Conservation (phyloP, 92 coral and sea anemone species). For the Porites evermanni region DNA sequence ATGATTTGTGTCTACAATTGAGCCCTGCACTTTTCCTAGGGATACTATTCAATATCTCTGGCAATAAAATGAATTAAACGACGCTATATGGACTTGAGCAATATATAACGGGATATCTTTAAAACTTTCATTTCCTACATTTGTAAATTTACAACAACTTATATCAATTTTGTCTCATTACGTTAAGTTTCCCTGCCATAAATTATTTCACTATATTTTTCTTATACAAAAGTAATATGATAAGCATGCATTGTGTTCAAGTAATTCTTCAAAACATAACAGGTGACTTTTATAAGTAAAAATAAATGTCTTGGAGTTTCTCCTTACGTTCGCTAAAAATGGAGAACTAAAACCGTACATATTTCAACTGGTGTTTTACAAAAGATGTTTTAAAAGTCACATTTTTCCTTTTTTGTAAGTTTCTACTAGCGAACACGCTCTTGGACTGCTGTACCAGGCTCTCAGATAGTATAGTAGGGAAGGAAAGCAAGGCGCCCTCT, state of each 20-base stretch:
- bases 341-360: not conserved
- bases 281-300: too few relatives aligned
- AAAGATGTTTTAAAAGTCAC: too few relatives aligned
- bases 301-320: not conserved
- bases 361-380: not conserved
- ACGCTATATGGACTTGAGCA: not conserved
- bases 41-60: not conserved
- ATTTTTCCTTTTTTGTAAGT: too few relatives aligned
- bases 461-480: too few relatives aligned
- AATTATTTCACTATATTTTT: not conserved
- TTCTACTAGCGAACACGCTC: too few relatives aligned
- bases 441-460: too few relatives aligned
- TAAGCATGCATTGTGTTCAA: not conserved
- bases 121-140: too few relatives aligned
- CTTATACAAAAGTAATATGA: not conserved
- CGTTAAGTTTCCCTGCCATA: too few relatives aligned
- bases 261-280: not conserved
- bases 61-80: not conserved
- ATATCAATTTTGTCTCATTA: too few relatives aligned
- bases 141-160: not conserved
- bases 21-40: too few relatives aligned
- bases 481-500: too few relatives aligned
- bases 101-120: not conserved
- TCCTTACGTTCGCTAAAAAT: not conserved
- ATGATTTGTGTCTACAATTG: too few relatives aligned